Percentiles rank a stretch among this genome's conserved stretches.
Conservation (phyloP, 2,113 vertebrate genomes). For the Gopherus flavomarginatus region DNA sequence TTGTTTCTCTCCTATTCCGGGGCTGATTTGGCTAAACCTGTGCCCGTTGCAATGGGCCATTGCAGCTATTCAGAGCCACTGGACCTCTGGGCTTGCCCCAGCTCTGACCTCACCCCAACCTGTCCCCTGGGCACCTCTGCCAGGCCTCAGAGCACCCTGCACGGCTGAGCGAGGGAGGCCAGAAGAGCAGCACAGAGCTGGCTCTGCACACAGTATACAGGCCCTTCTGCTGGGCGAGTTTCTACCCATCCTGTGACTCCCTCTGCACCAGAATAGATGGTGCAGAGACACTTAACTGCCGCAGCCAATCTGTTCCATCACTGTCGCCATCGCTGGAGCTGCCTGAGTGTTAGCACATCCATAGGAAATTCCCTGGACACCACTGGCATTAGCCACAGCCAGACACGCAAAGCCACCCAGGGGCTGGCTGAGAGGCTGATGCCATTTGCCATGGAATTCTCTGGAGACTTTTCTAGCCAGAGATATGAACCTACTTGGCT, state of each 20-base stretch:
- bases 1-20: not conserved
- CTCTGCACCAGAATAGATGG: no score
- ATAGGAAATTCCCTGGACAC: constrained; percentile 71
- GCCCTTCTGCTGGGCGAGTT: not conserved
- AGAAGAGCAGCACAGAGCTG: not conserved
- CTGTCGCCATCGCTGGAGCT: not conserved
- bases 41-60: not conserved
- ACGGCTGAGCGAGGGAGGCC: not conserved
- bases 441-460: constrained; percentile 51
- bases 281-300: not conserved
- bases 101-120: not conserved
- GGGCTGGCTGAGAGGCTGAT: constrained; percentile 38
- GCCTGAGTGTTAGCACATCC: not conserved
- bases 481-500: not conserved
- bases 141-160: not conserved
- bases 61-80: not conserved
- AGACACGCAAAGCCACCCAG: not conserved
- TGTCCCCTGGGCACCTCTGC: no score
- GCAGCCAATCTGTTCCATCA: not conserved
- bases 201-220: not conserved
- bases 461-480: constrained; percentile 21
- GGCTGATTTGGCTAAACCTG: not conserved
- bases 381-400: constrained; percentile 27
- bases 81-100: fast-evolving
- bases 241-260: not conserved